Evolutionary conservation across 2,797 vertebrate genomes (phyloP).

Genomic region (Sardinella longiceps): DNA sequence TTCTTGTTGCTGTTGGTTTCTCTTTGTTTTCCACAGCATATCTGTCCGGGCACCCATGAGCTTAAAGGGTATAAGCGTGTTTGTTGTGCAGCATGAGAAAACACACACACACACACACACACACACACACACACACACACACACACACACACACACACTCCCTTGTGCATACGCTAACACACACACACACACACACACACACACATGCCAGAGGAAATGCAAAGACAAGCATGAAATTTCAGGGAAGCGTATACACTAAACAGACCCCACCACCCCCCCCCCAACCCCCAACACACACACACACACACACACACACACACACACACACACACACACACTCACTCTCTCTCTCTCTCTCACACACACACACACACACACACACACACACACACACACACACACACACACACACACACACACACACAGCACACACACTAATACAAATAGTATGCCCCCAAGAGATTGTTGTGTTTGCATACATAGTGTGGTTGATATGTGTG

Average conservation of each 20-base stretch:
- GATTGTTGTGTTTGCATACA: constrained; percentile 4
- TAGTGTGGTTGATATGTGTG: background rate
- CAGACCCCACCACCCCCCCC: too few species aligned
- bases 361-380: background rate
- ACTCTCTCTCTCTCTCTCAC: too few species aligned
- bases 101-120: constrained; percentile 12
- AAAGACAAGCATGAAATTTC: constrained; percentile 19
- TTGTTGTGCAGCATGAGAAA: background rate
- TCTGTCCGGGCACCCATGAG: constrained; percentile 7
- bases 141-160: background rate
- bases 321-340: background rate
- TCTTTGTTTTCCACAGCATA: constrained; percentile 5
- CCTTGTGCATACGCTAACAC: too few species aligned
- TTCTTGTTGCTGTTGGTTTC: background rate
- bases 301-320: constrained; percentile 12
- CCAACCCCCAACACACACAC: too few species aligned
- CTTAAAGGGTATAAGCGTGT: constrained; percentile 5
- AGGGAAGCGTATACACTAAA: constrained; percentile 1
- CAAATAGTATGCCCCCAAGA: background rate
- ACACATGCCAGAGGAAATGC: constrained; percentile 9
- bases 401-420: constrained; percentile 7
- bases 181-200: constrained; percentile 10
- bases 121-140: background rate
- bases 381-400: constrained; percentile 6
- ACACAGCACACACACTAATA: background rate